Evolutionary conservation across 2,888 invertebrate genomes (phyloP), one percentile per base, ranked within the genome.

Genomic region (Eueremaeus valkanovi): DNA sequence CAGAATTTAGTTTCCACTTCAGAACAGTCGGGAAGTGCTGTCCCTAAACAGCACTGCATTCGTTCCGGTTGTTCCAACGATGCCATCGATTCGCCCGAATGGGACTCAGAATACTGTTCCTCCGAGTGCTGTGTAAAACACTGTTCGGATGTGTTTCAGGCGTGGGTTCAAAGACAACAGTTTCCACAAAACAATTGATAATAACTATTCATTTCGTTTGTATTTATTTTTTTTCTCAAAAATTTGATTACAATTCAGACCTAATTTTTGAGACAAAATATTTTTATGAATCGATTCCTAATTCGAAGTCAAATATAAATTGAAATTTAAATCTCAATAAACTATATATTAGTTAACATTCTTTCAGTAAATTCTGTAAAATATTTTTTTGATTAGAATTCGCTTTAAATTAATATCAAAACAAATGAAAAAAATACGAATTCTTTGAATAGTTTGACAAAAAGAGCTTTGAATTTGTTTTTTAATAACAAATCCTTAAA

Each of bases 61-160:
- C 90, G 95, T 78, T 90, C 90, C 81, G 94, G 94, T 80, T 96
- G 95, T 85, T 89, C 89, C 79, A 95, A 95, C 85, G 90, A 90
- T 68, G 93, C 95, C 78, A 90, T 94, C 81, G 89, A 92, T 79
- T 94, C 92, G 86, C 90, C 90, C 79, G 94, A 94, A 85, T 95
- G 95, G 95, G 95, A 95, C 84, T 92, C 93, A 83, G 95, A 95
- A 84, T 96, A 95, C 85, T 96, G 95, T 87, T 93, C 93, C 85
- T 94, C 94, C 85, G 94, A 95, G 85, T 96, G 95, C 86, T 95
- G 95, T 79, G 93, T 95, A 83, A 91, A 90, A 84, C 95, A 95
- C 85, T 95, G 95, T 89, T 90, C 93, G 89, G 89, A 83, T 77
- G 82, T 79, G 29, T 75, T 77, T 29, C 31, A 70, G n/a, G 40